A percentile compares a stretch with the other conserved stretches of the same genome.
phyloP scores from a whole-genome alignment of 1,140 invertebrate genomes.

The Drosophila insularis region DNA sequence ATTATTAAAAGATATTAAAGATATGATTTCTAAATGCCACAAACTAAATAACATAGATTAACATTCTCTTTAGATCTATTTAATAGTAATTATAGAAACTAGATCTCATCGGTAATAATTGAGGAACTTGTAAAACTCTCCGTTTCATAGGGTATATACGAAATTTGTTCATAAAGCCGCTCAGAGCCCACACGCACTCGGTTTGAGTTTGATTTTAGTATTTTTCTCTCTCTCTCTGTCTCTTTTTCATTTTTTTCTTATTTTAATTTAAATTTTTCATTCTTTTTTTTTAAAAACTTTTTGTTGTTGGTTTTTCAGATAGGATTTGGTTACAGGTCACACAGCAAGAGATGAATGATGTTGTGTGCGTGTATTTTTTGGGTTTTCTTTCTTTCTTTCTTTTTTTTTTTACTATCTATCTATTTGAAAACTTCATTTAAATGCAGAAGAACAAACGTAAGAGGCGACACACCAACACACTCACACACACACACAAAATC shows the following conservation, averaged over 20 bases:
- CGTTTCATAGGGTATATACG: not conserved
- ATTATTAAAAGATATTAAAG: too few species aligned
- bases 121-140: not conserved
- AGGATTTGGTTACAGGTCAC: slow-evolving; percentile 20
- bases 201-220: not conserved
- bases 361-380: not conserved
- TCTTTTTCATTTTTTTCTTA: not conserved
- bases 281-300: not conserved
- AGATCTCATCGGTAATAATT: not conserved
- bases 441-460: slow-evolving; percentile 54
- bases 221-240: not conserved
- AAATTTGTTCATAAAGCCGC: slow-evolving; percentile 6
- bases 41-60: too few species aligned
- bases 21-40: too few species aligned
- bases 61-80: too few species aligned
- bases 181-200: slow-evolving; percentile 10
- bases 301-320: slow-evolving; percentile 9
- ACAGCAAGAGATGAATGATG: slow-evolving; percentile 23
- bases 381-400: not conserved
- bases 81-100: too few species aligned
- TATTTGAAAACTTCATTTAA: slow-evolving; percentile 66
- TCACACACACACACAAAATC: slow-evolving; percentile 26
- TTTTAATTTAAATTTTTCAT: slow-evolving; percentile 3
- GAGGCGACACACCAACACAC: slow-evolving; percentile 31
- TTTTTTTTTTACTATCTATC: not conserved